Base-by-base conservation (phyloP, 35 echinoderm and acorn worm species). In the Hemicentrotus pulcherrimus region DNA sequence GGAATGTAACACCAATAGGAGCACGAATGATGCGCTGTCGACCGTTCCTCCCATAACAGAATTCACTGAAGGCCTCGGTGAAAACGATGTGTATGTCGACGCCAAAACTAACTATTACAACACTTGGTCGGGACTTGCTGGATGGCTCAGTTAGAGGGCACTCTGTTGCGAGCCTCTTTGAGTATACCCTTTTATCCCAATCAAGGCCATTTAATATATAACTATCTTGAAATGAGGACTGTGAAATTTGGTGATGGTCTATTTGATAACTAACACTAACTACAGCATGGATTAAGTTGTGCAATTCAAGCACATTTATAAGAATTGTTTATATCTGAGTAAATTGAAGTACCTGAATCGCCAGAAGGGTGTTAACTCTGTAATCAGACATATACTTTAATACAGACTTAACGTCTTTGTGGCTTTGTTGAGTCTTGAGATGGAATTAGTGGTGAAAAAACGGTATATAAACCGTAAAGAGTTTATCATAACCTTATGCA, bases 81-180 rank as follows among this genome's bases (percentile, higher is more conserved):
- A 93, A 31, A 93, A 93, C 12, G 91, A 93, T 93, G 91, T 93
- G 12, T 58, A 93, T 58, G 48, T 93, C 91, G n/a, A 93, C 12
- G 91, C 91, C 45, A 93, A 58, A 16, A 5, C 47, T 4, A 93
- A 52, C n/a, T 93, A 93, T 33, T 93, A 93, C 91, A 93, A 32
- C 35, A 48, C 91, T 16, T 93, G 91, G 91, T 93, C 91, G 5
- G 91, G 91, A 2, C 48, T 93, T 18, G 91, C 91, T 93, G 91
- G 91, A 31, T 93, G 91, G 91, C 91, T 93, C 47, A 93, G 91
- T 47, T 93, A 93, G 91, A 31, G 65, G 19, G 18, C 65, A 7
- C 65, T 78, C 24, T 78, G 65, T 7, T 28, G 6, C 65, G 9
- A 28, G 8, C 15, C 65, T 78, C 35, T 41, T 41, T 41, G 35